Conservation (phyloP, 2,113 vertebrate species). For the Polypterus senegalus region DNA sequence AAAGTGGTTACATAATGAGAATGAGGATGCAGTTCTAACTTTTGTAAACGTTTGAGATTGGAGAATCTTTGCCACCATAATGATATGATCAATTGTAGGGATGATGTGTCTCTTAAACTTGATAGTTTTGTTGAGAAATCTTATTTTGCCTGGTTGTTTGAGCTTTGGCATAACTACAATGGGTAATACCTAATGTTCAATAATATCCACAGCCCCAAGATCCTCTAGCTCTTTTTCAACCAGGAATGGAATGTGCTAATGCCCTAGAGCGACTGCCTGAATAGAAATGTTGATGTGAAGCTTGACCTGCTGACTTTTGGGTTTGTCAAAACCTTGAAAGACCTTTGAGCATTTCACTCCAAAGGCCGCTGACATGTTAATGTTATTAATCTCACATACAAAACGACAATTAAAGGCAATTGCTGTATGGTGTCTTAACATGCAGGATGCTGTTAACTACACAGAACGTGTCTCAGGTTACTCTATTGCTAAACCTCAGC, state of each 20-base stretch:
- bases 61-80: not conserved
- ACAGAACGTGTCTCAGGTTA: not conserved
- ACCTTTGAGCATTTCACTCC: not conserved
- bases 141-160: constrained; percentile 2
- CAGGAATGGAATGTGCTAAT: not conserved
- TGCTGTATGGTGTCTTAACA: not conserved
- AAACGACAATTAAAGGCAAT: not conserved
- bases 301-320: not conserved
- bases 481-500: not conserved
- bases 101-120: not conserved
- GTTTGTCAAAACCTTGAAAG: not conserved
- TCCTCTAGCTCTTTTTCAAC: constrained; percentile 1
- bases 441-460: not conserved
- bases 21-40: not conserved
- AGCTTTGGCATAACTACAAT: not conserved
- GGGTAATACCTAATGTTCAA: not conserved
- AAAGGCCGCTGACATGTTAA: not conserved
- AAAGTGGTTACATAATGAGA: not conserved
- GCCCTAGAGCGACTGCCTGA: not conserved
- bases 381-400: not conserved
- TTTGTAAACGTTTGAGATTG: not conserved
- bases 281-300: not conserved
- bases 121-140: not conserved
- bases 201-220: not conserved
- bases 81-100: not conserved